These are phyloP conservation scores for Cantharis flavilabris DNA, from an alignment of 2,888 invertebrate genomes.

Conservation along the genomic window DNA sequence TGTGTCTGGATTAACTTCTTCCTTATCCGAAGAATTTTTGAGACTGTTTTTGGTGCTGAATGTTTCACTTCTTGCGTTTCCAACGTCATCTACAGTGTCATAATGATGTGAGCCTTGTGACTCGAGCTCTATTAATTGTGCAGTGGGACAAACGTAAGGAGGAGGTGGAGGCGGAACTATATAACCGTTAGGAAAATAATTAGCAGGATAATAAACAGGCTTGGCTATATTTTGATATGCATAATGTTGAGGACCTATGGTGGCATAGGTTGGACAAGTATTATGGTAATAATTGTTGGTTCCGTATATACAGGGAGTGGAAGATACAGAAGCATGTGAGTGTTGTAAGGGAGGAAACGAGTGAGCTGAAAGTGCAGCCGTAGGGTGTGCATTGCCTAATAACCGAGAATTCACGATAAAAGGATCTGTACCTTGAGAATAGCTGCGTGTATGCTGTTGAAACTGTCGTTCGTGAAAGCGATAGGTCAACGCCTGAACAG, in stretches of 20 bases:
- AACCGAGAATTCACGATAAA: constrained; percentile 39
- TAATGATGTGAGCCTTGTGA: constrained; percentile 46
- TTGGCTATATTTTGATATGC: constrained; percentile 36
- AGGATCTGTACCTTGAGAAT: constrained; percentile 38
- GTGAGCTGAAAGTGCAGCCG: constrained; percentile 38
- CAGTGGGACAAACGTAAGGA: constrained; percentile 66
- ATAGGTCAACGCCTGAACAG: constrained; percentile 58
- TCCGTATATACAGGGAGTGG: constrained; percentile 37
- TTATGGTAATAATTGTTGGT: constrained; percentile 35
- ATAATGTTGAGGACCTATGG: constrained; percentile 35
- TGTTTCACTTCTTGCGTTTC: constrained; percentile 16
- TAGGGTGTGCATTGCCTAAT: constrained; percentile 23
- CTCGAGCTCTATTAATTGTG: constrained; percentile 70
- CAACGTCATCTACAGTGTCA: constrained; percentile 44
- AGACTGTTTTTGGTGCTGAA: constrained; percentile 12
- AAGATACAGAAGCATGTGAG: constrained; percentile 31
- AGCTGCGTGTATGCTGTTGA: constrained; percentile 44
- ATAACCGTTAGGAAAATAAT: constrained; percentile 48
- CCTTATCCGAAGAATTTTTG: constrained; percentile 43
- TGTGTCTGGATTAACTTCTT: constrained; percentile 67
- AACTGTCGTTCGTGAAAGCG: constrained; percentile 55
- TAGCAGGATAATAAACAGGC: constrained; percentile 51
- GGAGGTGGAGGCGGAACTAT: constrained; percentile 49
- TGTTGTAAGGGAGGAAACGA: constrained; percentile 43
- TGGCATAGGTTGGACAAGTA: constrained; percentile 32